phyloP scores from a whole-genome alignment of 2,888 invertebrate genomes.

The Vannuccia rotundouncinata region DNA sequence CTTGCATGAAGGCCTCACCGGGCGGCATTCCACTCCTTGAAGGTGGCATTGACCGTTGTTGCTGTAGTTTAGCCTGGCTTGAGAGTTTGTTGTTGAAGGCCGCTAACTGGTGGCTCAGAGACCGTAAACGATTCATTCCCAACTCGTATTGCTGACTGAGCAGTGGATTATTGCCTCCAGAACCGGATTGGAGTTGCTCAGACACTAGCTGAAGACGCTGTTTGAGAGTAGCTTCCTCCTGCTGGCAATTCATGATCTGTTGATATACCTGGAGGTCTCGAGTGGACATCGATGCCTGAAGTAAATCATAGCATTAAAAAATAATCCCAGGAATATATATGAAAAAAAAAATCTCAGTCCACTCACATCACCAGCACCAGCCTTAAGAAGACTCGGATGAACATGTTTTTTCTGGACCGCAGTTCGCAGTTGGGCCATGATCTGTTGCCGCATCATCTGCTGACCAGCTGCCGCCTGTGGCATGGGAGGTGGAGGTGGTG shows the following conservation, averaged over 20 bases:
- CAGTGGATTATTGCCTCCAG: not conserved
- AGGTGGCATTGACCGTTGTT: not conserved
- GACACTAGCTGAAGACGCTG: not conserved
- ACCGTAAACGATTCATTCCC: not conserved
- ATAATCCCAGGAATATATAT: no score
- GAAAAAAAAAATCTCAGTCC: no score
- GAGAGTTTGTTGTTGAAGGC: not conserved
- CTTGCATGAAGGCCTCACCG: not conserved
- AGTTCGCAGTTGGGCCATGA: constrained; percentile 3
- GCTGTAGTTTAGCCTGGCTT: not conserved
- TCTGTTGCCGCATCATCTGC: constrained; percentile 30
- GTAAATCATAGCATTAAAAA: no score
- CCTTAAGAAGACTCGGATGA: not conserved
- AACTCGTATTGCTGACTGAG: not conserved
- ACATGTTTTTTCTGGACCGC: constrained; percentile 1
- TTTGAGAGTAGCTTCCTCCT: not conserved
- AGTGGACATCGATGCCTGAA: not conserved
- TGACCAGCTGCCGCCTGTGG: not conserved
- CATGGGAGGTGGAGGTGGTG: not conserved
- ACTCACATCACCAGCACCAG: no score
- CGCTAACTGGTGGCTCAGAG: not conserved
- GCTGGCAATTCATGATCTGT: not conserved
- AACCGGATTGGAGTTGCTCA: not conserved
- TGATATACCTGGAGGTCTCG: not conserved
- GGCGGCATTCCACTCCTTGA: not conserved